Evolutionary conservation across 1,140 invertebrate species (phyloP).

Genomic region (Saccostrea glomerata): DNA sequence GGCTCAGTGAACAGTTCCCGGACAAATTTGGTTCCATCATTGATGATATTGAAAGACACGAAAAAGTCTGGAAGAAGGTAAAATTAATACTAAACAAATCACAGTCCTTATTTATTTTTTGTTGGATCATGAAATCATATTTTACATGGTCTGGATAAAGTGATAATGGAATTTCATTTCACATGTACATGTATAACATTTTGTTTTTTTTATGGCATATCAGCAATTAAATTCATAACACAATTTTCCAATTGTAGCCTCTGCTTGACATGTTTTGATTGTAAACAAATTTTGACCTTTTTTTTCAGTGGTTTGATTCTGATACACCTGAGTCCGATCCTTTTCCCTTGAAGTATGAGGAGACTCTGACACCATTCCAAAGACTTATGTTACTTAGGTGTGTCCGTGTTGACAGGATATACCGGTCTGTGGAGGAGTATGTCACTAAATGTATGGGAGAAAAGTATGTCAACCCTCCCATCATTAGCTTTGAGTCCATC

Average conservation of each 20-base stretch:
- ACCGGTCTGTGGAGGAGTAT: constrained; percentile 88
- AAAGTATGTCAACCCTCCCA: constrained; percentile 90
- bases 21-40: constrained; percentile 84
- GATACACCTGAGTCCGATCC: constrained; percentile 87
- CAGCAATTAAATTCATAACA: no score
- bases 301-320: constrained; percentile 88
- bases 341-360: constrained; percentile 85
- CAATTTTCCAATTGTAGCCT: no score
- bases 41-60: constrained; percentile 83
- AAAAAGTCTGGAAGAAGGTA: constrained; percentile 86
- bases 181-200: no score
- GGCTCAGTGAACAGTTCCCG: constrained; percentile 85
- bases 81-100: not conserved
- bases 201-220: no score
- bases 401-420: constrained; percentile 92
- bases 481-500: constrained; percentile 89
- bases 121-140: no score
- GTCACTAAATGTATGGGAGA: constrained; percentile 90
- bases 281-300: constrained; percentile 15
- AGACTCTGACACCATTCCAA: constrained; percentile 84
- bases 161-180: no score
- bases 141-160: no score
- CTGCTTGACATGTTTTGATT: no score
- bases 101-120: no score
- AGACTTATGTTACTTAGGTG: constrained; percentile 90